phyloP scores from a whole-genome alignment of 2,113 vertebrate genomes.

The Axis porcinus region DNA sequence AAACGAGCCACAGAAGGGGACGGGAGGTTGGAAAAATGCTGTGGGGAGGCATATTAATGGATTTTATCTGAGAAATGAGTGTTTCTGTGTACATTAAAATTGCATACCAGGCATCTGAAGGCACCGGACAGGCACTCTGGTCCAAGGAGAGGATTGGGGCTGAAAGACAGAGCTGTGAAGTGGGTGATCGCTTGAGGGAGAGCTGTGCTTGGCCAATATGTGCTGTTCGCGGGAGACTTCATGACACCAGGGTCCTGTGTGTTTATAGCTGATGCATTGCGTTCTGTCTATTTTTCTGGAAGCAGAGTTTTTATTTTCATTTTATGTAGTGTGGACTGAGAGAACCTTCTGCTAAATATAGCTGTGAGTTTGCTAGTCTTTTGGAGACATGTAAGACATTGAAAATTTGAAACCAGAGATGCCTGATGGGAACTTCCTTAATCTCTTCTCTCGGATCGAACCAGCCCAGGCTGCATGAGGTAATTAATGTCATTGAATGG shows the following conservation, averaged over 20 bases:
- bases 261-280: not conserved
- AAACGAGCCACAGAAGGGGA: not conserved
- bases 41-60: not conserved
- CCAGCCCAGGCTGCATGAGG: not conserved
- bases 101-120: not conserved
- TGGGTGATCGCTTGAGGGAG: not conserved
- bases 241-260: not conserved
- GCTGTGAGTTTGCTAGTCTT: not conserved
- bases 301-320: slow-evolving; percentile 46
- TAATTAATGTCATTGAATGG: not conserved
- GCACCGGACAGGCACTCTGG: not conserved
- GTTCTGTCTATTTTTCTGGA: not conserved
- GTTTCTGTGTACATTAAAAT: not conserved
- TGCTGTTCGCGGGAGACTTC: not conserved
- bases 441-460: not conserved
- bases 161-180: not conserved
- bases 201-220: not conserved
- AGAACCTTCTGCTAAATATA: slow-evolving; percentile 37
- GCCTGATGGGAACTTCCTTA: not conserved
- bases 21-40: not conserved
- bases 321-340: not conserved
- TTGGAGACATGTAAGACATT: slow-evolving; percentile 1
- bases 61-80: not conserved
- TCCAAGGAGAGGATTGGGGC: not conserved
- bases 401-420: slow-evolving; percentile 40